Evolutionary conservation across 1,140 invertebrate species (phyloP).

Genomic region (Zaprionus ornatus): DNA sequence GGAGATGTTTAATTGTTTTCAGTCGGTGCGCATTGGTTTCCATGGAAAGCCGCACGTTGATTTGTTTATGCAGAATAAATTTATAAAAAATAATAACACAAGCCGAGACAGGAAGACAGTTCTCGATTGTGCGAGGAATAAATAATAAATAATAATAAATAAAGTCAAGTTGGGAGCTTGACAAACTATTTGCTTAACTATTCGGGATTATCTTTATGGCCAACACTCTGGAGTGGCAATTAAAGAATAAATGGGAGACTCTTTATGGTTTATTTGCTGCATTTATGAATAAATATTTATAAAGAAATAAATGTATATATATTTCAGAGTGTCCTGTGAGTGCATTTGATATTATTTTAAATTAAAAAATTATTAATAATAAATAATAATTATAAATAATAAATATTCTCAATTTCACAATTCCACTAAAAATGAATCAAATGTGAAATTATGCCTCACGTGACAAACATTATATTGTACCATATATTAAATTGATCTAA

Average conservation of each 20-base stretch:
- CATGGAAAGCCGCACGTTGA: slow-evolving; percentile 25
- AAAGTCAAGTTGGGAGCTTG: not conserved
- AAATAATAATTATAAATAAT: too few species aligned
- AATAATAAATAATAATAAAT: slow-evolving; percentile 11
- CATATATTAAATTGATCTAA: not conserved
- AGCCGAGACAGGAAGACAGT: not conserved
- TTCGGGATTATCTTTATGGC: not conserved
- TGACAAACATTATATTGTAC: not conserved
- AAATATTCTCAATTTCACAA: not conserved
- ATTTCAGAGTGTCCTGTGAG: too few species aligned
- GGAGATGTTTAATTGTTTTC: slow-evolving; percentile 33
- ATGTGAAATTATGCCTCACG: not conserved
- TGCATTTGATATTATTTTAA: not conserved
- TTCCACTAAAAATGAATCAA: not conserved
- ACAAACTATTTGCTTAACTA: not conserved
- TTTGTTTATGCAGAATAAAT: slow-evolving; percentile 38
- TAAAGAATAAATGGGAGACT: not conserved
- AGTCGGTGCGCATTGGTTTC: slow-evolving; percentile 15
- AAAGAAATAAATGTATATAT: not conserved
- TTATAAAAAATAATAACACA: slow-evolving; percentile 13
- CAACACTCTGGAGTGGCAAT: not conserved
- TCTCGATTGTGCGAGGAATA: not conserved
- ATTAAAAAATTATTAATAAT: too few species aligned
- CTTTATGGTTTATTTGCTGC: not conserved
- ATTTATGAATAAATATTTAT: not conserved